Base-by-base conservation (phyloP, 2,888 invertebrate species). In the Dynastes tityus region DNA sequence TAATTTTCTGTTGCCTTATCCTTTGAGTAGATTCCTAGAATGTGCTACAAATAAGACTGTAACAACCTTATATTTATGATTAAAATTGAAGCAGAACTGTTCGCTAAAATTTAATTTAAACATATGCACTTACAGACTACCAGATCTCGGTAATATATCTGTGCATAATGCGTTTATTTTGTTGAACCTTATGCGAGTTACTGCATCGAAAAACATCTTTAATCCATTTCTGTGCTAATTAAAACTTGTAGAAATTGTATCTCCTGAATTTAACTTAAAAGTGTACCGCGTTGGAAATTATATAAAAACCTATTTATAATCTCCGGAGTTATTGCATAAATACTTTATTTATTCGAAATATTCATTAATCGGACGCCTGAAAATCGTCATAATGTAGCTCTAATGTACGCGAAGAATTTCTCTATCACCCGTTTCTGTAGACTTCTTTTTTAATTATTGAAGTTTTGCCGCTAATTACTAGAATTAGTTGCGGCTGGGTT, bases 381-480 rank as follows among this genome's bases (percentile, higher is more conserved):
- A 64, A n/a, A 37, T 32, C 13, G 64, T 64, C 55, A 55, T n/a
- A 55, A 55, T 22, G 63, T 29, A 5, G 22, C 11, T 67, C 67
- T 67, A 67, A 67, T 67, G 67, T 27, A 67, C n/a, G 22, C 27
- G 22, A 51, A 49, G 49, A 45, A 67, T 67, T 45, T 27, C 49
- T 67, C 27, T 16, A 22, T 22, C 49, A 13, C 67, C 67, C 9
- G 22, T 67, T 67, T 67, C 67, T 27, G 29, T 63, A 13, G 13
- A 32, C 8, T 63, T 22, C 67, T 67, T 22, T 16, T 49, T 67
- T 67, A 67, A 67, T 67, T 67, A 67, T 67, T 67, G 45, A 67
- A 67, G 67, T 49, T 63, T 27, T 11, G 67, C 67, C 67, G 67
- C 67, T 67, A 67, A 67, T 67, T 67, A 67, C 49, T 67, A 27